These are phyloP conservation scores for Harpalus rubripes DNA, from an alignment of 2,888 invertebrate genomes.

Conservation along the genomic window DNA sequence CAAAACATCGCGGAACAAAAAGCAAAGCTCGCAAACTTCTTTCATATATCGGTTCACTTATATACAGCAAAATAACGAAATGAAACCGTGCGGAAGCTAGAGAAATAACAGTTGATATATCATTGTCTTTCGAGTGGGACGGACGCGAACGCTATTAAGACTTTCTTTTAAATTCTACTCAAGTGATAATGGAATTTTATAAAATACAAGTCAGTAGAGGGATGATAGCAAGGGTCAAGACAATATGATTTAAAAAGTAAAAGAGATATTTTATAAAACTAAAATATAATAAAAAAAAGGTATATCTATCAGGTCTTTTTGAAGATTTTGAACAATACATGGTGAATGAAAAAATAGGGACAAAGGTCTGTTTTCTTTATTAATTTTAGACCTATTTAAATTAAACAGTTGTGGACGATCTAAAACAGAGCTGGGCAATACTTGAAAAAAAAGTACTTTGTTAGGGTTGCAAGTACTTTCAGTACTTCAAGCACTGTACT, in stretches of 20 bases:
- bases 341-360: too few species aligned
- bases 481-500: too few species aligned
- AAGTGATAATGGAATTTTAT: slow-evolving; percentile 9
- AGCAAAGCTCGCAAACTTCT: slow-evolving; percentile 49
- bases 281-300: background rate
- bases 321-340: too few species aligned
- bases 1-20: slow-evolving; percentile 25
- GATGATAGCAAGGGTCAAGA: background rate
- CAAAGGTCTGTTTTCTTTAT: too few species aligned
- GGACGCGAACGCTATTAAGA: slow-evolving; percentile 38
- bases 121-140: slow-evolving; percentile 37
- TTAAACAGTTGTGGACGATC: too few species aligned
- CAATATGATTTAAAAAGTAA: background rate
- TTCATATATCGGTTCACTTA: slow-evolving; percentile 59
- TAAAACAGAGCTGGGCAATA: too few species aligned
- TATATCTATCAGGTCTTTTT: too few species aligned
- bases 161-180: slow-evolving; percentile 28
- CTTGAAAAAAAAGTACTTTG: too few species aligned
- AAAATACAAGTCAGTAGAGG: slow-evolving; percentile 19
- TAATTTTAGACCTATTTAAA: too few species aligned
- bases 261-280: background rate
- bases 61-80: slow-evolving; percentile 51
- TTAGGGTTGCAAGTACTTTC: too few species aligned
- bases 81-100: slow-evolving; percentile 50
- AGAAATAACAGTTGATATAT: slow-evolving; percentile 58